Base-by-base conservation (phyloP, 2,888 invertebrate species). In the Nomada goodeniana region DNA sequence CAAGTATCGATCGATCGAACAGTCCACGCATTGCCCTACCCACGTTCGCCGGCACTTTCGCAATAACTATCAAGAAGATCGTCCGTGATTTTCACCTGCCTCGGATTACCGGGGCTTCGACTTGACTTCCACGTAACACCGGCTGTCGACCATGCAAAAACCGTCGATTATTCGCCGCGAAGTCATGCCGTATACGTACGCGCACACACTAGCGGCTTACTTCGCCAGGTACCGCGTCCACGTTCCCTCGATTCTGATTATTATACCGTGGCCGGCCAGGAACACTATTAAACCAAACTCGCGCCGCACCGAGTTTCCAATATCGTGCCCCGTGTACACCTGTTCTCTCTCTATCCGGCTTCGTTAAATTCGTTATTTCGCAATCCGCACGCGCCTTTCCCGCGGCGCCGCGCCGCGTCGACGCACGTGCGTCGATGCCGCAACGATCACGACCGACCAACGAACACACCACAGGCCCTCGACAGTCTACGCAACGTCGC, bases 311-410 rank as follows among this genome's bases (percentile, higher is more conserved):
- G 70, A 59, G 85, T 85, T 85, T 82, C 87, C 75, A 87, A 86
- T 85, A 85, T 85, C 71, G 75, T 55, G 79, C 60, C 76, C 52
- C 65, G 23, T 42, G 74, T 81, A 77, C 86, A 88, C 86, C 88
- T 88, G 83, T 86, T 85, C 81, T 79, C 70, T 76, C 76, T 85
- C 77, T 83, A 72, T 81, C 73, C 79, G 81, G 80, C 81, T 88
- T 89, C 89, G 86, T 89, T 89, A 89, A 89, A 89, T 89, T 89
- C 86, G 81, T 83, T 87, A 88, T 89, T 89, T 88, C 88, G 87
- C 84, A 89, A 89, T 83, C 77, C 83, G 86, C 87, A 87, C 87
- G 86, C 88, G 89, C 89, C 88, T 86, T 89, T 88, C 85, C 78
- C 85, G 86, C 83, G 87, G 86, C 84, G 89, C 67, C 80, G 82